Conservation (phyloP, 2,113 vertebrate species). For the Pogonocichla stellata region DNA sequence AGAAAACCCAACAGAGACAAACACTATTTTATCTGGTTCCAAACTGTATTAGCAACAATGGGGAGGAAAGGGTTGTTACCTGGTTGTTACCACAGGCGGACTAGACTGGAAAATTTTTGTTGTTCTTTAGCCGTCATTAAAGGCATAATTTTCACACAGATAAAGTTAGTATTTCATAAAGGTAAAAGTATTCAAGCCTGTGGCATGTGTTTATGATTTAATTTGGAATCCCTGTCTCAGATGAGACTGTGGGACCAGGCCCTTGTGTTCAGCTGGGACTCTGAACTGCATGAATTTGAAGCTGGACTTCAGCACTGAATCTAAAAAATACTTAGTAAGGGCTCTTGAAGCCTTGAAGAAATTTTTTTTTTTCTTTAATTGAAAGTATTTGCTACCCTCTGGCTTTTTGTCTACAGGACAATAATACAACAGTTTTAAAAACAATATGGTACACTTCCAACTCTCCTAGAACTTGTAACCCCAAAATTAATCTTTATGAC, state of each 20-base stretch:
- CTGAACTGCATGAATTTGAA: neutral
- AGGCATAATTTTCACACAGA: neutral
- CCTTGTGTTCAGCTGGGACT: neutral
- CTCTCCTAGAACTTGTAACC: neutral
- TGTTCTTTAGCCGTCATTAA: neutral
- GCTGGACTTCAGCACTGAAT: neutral
- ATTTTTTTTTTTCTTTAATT: neutral
- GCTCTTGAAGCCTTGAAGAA: neutral
- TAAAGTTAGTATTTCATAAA: neutral
- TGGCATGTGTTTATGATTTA: neutral
- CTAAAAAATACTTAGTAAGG: neutral
- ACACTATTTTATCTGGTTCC: neutral
- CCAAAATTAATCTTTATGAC: neutral
- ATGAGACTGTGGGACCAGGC: neutral
- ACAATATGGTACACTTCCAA: neutral
- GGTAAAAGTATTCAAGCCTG: neutral
- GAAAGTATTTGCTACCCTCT: neutral
- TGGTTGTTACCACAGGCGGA: neutral
- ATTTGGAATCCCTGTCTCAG: neutral
- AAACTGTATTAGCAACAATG: neutral
- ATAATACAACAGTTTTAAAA: neutral
- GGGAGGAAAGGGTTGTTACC: neutral
- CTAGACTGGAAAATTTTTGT: neutral
- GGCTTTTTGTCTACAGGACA: neutral
- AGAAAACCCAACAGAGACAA: slow-evolving; percentile 21